Evolutionary conservation across 2,113 vertebrate species (phyloP).

Genomic region (Macaca nemestrina): DNA sequence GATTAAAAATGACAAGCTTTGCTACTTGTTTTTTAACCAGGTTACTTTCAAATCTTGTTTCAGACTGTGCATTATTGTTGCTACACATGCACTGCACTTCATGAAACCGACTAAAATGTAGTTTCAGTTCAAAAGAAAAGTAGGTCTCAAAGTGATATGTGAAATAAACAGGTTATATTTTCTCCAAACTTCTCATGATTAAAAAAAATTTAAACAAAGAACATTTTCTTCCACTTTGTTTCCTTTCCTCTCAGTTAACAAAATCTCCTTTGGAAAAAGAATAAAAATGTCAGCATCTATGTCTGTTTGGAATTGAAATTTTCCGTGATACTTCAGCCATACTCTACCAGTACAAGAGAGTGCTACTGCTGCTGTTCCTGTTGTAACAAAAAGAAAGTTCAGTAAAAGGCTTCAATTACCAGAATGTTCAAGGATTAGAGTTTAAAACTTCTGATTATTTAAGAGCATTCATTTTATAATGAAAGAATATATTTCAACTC

Average conservation of each 20-base stretch:
- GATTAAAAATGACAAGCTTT: not conserved
- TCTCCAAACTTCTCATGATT: not conserved
- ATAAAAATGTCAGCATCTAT: not conserved
- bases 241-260: conserved; percentile 1
- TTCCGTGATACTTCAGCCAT: not conserved
- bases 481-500: conserved; percentile 41
- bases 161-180: conserved; percentile 17
- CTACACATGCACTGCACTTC: not conserved
- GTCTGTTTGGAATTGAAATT: conserved; percentile 21
- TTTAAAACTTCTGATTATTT: conserved; percentile 4
- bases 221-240: not conserved
- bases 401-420: not conserved
- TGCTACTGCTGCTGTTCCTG: not conserved
- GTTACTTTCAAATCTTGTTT: not conserved
- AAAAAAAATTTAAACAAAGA: not conserved
- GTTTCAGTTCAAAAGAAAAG: not conserved
- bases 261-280: not conserved
- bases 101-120: not conserved
- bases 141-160: not conserved
- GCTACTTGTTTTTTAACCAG: not conserved
- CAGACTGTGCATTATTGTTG: not conserved
- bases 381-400: not conserved
- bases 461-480: not conserved
- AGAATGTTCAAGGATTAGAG: not conserved
- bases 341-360: too few species aligned